These are phyloP conservation scores for Macaria liturata DNA, from an alignment of 2,888 invertebrate species.

Conservation along the genomic window DNA sequence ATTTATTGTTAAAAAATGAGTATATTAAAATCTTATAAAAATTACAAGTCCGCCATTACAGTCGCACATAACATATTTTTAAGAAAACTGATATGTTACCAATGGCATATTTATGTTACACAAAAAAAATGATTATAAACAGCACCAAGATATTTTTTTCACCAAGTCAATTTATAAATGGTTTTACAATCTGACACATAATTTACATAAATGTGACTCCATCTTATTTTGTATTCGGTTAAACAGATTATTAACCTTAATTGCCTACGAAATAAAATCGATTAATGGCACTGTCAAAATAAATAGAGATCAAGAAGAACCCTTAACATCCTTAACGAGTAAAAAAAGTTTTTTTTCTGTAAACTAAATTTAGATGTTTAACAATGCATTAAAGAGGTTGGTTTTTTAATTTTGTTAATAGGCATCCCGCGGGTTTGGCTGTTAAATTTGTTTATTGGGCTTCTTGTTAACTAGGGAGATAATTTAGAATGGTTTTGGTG, in stretches of 20 bases:
- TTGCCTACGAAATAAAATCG: constrained; percentile 55
- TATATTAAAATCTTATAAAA: too few species aligned
- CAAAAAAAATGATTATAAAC: too few species aligned
- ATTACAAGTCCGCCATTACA: too few species aligned
- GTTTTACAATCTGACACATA: too few species aligned
- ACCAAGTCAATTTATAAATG: too few species aligned
- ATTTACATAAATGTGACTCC: constrained; percentile 5
- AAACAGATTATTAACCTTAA: constrained; percentile 71
- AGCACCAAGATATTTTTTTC: too few species aligned
- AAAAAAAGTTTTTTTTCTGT: constrained; percentile 24
- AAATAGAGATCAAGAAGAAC: constrained; percentile 58
- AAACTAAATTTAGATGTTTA: constrained; percentile 78
- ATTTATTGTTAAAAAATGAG: too few species aligned
- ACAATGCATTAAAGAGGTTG: constrained; percentile 71
- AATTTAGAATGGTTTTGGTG: too few species aligned
- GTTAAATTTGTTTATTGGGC: constrained; percentile 1
- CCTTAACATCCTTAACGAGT: constrained; percentile 64
- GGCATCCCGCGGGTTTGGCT: constrained; percentile 26
- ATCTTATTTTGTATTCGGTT: neutral
- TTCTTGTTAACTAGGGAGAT: neutral
- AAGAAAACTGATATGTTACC: too few species aligned
- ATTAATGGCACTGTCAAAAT: constrained; percentile 76
- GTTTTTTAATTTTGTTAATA: constrained; percentile 22
- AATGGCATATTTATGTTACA: too few species aligned
- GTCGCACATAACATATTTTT: too few species aligned